Evolutionary conservation across 2,888 invertebrate genomes (phyloP).

Genomic region (Pterostichus madidus): DNA sequence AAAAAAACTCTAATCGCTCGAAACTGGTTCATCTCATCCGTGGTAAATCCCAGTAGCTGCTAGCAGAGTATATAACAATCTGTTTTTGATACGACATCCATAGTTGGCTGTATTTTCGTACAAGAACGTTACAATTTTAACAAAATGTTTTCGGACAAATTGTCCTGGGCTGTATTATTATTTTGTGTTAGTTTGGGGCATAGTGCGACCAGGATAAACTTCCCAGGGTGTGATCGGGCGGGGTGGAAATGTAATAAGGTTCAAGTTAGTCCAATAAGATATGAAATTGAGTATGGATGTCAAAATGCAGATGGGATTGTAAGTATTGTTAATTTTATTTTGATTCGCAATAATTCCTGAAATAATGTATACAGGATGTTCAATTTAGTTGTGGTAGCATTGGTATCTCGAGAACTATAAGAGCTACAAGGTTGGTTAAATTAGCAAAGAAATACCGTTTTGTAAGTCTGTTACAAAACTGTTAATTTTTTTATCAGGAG

Average conservation of each 20-base stretch:
- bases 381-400: too few species aligned
- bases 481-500: too few species aligned
- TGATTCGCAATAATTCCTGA: neutral
- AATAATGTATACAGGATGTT: too few species aligned
- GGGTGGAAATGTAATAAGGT: constrained; percentile 57
- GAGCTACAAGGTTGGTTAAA: too few species aligned
- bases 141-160: constrained; percentile 34
- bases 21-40: too few species aligned
- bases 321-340: constrained; percentile 16
- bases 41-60: too few species aligned
- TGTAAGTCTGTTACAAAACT: too few species aligned
- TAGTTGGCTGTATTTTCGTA: neutral
- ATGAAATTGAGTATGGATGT: constrained; percentile 41
- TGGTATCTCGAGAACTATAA: too few species aligned
- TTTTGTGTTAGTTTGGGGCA: neutral
- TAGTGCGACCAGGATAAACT: constrained; percentile 3
- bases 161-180: constrained; percentile 18
- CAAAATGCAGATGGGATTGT: constrained; percentile 40
- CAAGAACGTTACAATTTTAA: neutral
- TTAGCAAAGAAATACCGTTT: too few species aligned
- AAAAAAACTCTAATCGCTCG: too few species aligned
- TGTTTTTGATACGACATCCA: too few species aligned
- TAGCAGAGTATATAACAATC: too few species aligned
- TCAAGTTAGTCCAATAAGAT: constrained; percentile 18
- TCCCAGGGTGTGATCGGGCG: constrained; percentile 43